Evolutionary conservation across 1,140 invertebrate species (phyloP).

Genomic region (Zaprionus camerounensis): DNA sequence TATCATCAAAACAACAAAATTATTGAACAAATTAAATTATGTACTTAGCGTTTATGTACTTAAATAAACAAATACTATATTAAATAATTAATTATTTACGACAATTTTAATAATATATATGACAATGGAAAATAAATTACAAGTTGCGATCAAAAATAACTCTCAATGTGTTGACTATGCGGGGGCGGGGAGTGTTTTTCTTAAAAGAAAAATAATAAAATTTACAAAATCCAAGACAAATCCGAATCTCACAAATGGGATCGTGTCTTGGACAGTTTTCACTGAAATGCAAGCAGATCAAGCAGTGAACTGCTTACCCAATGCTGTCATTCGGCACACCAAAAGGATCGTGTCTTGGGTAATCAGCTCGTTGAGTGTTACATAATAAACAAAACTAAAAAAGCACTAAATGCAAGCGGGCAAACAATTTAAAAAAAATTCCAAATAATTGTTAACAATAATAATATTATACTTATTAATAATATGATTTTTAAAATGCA

Average conservation of each 20-base stretch:
- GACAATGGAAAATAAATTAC: conserved; percentile 48
- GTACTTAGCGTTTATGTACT: conserved; percentile 55
- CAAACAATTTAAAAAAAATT: background rate
- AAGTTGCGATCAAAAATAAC: conserved; percentile 45
- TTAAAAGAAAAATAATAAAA: too few relatives aligned
- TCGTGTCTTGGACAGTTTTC: too few relatives aligned
- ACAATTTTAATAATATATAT: conserved; percentile 32
- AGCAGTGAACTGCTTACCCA: too few relatives aligned
- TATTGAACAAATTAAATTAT: conserved; percentile 57
- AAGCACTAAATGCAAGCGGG: background rate
- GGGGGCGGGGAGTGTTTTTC: too few relatives aligned
- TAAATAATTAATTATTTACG: conserved; percentile 31
- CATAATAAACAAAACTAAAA: background rate
- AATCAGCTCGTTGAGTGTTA: background rate
- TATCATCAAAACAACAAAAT: conserved; percentile 31
- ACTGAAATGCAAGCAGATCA: too few relatives aligned
- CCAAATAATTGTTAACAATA: background rate
- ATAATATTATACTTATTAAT: background rate
- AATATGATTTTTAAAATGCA: background rate
- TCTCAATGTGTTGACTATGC: background rate
- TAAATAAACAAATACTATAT: conserved; percentile 30
- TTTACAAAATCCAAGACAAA: too few relatives aligned
- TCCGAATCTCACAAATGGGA: too few relatives aligned
- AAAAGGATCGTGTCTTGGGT: too few relatives aligned
- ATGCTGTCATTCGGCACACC: too few relatives aligned